Evolutionary conservation across 2,113 vertebrate genomes (phyloP), one percentile per base, ranked within the genome.

Genomic region (Eurypyga helias): DNA sequence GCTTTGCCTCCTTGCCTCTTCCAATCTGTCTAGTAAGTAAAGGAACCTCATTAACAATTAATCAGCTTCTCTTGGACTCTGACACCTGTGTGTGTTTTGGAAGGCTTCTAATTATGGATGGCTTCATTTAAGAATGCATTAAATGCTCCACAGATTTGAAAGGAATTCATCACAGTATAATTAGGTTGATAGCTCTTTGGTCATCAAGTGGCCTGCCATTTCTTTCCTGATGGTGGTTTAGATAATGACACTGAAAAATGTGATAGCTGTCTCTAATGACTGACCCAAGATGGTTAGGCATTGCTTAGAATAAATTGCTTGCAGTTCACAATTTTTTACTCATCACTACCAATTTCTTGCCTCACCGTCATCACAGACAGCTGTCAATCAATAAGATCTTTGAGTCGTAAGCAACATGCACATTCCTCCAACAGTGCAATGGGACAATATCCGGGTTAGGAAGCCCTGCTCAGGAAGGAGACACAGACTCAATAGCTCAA

Each of bases 51-150:
- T 95, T 84, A 97, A 72, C 73, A 91, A 61, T 96, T 94, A 97
- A 81, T 95, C 67, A 88, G 41, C 34, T 82, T 82, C 86, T 73
- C 29, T 69, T 64, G 78, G 89, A 61, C 70, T 94, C n/a, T 0
- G 13, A 58, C 65, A 80, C 72, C 51, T 93, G 3, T 64, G 49
- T 91, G 38, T 93, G 75, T 76, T 96, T 95, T 66, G 29, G 55
- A 92, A 91, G 48, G 23, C 57, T 90, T 92, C 91, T 96, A 96
- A 97, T 96, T 97, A 96, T 21, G 85, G 77, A 82, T 83, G 71
- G 19, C 34, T 95, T 83, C 61, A 88, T 90, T 97, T 75, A 61
- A 92, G 93, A 76, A 80, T 51, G 15, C 41, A 97, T 96, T 89
- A 81, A 92, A 90, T 92, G 81, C 57, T 95, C 81, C 71, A 91